Percentiles rank a stretch among this genome's conserved stretches.
These are phyloP conservation scores for Alces alces DNA, from an alignment of 2,113 vertebrate species.

Conservation along the genomic window DNA sequence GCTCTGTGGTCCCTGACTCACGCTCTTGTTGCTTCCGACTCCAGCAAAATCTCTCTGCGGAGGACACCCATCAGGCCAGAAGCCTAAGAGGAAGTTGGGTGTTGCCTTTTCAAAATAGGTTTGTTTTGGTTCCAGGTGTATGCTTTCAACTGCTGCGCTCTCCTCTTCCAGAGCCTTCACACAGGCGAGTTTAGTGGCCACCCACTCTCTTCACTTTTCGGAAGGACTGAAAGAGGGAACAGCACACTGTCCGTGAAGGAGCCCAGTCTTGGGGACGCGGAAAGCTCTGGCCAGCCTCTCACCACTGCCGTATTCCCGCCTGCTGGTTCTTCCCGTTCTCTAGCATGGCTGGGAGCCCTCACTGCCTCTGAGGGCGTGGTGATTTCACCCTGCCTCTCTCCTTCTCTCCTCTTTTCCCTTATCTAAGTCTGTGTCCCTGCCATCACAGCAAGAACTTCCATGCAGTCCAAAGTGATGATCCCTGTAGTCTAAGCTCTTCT, in stretches of 20 bases:
- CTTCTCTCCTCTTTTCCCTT: not conserved
- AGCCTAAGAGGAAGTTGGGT: conserved; percentile 20
- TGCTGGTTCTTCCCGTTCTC: conserved; percentile 18
- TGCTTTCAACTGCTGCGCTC: not conserved
- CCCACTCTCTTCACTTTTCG: not conserved
- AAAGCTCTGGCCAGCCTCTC: conserved; percentile 44
- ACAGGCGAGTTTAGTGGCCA: not conserved
- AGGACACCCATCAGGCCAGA: conserved; percentile 32
- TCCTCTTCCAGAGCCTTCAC: not conserved
- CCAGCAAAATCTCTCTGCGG: conserved; percentile 44
- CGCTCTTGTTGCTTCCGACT: conserved; percentile 51
- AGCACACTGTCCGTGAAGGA: conserved; percentile 36
- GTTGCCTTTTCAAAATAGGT: not conserved
- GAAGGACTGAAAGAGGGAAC: conserved; percentile 41
- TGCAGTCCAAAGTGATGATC: not conserved
- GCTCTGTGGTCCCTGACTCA: conserved; percentile 42
- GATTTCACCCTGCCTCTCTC: not conserved
- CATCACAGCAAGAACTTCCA: not conserved
- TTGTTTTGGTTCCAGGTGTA: not conserved
- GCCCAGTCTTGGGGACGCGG: not conserved
- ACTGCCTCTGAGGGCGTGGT: conserved; percentile 45
- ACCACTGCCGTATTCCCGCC: conserved; percentile 66
- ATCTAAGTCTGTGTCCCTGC: conserved; percentile 27
- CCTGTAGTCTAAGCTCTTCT: not conserved
- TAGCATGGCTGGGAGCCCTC: conserved; percentile 46